Evolutionary conservation across 2,888 invertebrate genomes (phyloP).

Genomic region (Ennomos quercinarius): DNA sequence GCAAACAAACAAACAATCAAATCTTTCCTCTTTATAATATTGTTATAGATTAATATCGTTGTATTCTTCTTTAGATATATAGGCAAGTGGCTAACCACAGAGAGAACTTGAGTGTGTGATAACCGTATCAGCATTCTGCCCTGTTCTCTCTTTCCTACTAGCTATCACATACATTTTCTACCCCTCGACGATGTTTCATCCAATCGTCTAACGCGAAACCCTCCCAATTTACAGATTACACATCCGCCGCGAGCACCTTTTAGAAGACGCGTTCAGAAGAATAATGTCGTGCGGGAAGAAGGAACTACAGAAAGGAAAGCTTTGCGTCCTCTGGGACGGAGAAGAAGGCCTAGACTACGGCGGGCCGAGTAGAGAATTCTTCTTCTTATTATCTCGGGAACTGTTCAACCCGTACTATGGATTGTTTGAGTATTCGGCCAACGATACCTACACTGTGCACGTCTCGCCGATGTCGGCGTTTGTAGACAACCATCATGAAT

Average conservation of each 20-base stretch:
- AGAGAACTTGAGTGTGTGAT: no score
- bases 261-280: conserved; percentile 98
- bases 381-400: conserved; percentile 98
- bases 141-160: no score
- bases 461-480: conserved; percentile 98
- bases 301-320: conserved; percentile 96
- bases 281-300: conserved; percentile 98
- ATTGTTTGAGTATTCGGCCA: conserved; percentile 98
- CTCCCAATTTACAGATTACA: conserved; percentile 88
- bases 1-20: no score
- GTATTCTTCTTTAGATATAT: no score
- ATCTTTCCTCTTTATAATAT: no score
- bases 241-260: conserved; percentile 95
- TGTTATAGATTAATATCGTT: no score
- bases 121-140: no score
- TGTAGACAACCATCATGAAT: conserved; percentile 98
- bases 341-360: conserved; percentile 99
- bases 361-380: conserved; percentile 98
- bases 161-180: no score
- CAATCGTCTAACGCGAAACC: not conserved
- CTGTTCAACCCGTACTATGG: conserved; percentile 99
- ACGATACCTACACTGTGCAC: conserved; percentile 98
- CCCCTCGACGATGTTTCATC: not conserved
- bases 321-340: conserved; percentile 97
- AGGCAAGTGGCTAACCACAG: no score